Percentiles rank a stretch among this genome's conserved stretches.
phyloP scores from a whole-genome alignment of 2,888 invertebrate species.

The Drosophila fungiperda region DNA sequence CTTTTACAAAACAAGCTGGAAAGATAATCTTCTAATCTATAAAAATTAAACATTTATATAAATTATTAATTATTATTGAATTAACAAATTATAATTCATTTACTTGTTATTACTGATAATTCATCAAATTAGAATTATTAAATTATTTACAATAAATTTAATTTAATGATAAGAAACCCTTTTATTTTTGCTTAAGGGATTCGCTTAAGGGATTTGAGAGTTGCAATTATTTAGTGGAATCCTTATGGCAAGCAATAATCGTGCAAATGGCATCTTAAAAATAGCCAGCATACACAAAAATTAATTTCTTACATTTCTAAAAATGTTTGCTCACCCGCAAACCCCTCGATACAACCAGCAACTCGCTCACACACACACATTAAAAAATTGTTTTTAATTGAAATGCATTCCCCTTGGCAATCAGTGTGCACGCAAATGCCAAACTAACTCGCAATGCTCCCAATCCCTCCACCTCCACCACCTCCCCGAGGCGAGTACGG shows the following conservation, averaged over 20 bases:
- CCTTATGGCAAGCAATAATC: background rate
- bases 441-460: constrained; percentile 48
- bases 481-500: constrained; percentile 13
- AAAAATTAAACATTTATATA: background rate
- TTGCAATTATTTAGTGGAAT: background rate
- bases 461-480: background rate
- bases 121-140: background rate
- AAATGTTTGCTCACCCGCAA: constrained; percentile 16
- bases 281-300: constrained; percentile 43
- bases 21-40: background rate
- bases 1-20: background rate
- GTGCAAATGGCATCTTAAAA: constrained; percentile 21
- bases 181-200: background rate
- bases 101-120: background rate
- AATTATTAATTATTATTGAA: background rate
- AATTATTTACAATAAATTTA: background rate
- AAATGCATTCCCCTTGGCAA: constrained; percentile 74
- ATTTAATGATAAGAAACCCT: background rate
- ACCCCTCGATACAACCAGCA: constrained; percentile 5
- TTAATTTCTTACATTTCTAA: constrained; percentile 65
- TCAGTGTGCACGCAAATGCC: constrained; percentile 64
- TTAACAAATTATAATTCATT: background rate
- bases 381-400: constrained; percentile 75
- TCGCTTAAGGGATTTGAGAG: background rate
- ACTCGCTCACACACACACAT: constrained; percentile 40